Conservation (phyloP, 1,140 invertebrate genomes). For the Drosophila dunni region DNA sequence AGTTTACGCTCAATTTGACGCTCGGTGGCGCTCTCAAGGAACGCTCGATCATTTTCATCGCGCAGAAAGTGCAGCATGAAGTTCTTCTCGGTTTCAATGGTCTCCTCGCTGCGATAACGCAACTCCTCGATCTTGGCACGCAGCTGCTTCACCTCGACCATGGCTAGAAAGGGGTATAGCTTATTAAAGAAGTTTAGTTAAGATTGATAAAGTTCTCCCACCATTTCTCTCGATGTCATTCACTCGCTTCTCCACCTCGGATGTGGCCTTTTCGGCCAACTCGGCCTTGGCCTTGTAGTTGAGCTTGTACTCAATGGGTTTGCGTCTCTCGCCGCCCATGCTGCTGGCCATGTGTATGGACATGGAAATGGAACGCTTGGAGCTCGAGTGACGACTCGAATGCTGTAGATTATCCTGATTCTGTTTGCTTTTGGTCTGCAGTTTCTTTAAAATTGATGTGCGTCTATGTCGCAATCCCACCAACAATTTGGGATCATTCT, state of each 20-base stretch:
- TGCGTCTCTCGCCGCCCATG: constrained; percentile 25
- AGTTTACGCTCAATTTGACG: constrained; percentile 76
- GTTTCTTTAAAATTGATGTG: constrained; percentile 51
- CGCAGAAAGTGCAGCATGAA: constrained; percentile 75
- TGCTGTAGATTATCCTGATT: not conserved
- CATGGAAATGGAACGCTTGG: constrained; percentile 62
- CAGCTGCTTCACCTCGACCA: constrained; percentile 69
- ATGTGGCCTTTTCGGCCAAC: constrained; percentile 68
- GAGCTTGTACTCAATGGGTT: constrained; percentile 53
- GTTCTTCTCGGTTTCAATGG: constrained; percentile 75
- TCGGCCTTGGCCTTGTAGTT: constrained; percentile 77
- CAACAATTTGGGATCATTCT: constrained; percentile 79
- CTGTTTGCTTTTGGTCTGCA: constrained; percentile 23
- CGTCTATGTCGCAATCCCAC: constrained; percentile 63
- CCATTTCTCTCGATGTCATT: constrained; percentile 72
- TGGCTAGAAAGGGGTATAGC: constrained; percentile 33
- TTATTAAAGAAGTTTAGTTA: too few relatives aligned
- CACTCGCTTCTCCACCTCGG: constrained; percentile 72
- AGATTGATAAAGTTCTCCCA: constrained; percentile 2
- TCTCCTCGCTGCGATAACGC: constrained; percentile 66
- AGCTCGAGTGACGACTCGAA: constrained; percentile 55
- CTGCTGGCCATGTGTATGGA: constrained; percentile 34
- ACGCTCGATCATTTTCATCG: constrained; percentile 63
- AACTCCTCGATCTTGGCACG: constrained; percentile 78
- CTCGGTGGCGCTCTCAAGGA: constrained; percentile 69